phyloP scores from a whole-genome alignment of 2,113 vertebrate genomes.

The Cochlearius cochlearius region DNA sequence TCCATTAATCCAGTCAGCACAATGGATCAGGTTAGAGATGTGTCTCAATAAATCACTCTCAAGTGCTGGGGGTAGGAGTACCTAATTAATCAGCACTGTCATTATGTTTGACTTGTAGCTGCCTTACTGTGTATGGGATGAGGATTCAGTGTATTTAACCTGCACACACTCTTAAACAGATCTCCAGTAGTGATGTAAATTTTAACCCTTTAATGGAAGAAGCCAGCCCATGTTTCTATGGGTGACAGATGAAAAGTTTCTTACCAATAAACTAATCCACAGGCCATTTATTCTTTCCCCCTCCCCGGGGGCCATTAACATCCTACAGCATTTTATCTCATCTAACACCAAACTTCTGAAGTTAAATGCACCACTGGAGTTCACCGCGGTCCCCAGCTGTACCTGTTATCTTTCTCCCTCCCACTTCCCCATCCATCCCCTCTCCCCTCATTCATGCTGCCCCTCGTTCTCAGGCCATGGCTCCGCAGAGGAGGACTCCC shows the following conservation, averaged over 20 bases:
- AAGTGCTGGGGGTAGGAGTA: slow-evolving; percentile 81
- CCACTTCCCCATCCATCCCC: not conserved
- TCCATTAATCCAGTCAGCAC: slow-evolving; percentile 84
- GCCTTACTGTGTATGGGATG: slow-evolving; percentile 81
- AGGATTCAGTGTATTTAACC: slow-evolving; percentile 82
- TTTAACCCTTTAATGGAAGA: slow-evolving; percentile 73
- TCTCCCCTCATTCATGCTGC: not conserved
- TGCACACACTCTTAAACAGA: slow-evolving; percentile 73
- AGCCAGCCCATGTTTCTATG: not conserved
- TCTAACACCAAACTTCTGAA: not conserved
- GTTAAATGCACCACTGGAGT: not conserved
- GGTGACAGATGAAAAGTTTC: not conserved
- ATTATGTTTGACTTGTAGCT: slow-evolving; percentile 88
- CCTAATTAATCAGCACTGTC: slow-evolving; percentile 87
- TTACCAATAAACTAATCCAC: not conserved
- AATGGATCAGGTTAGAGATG: slow-evolving; percentile 82
- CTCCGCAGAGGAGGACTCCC: not conserved
- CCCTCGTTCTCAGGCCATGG: not conserved
- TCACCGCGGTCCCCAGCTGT: not conserved
- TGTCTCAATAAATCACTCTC: slow-evolving; percentile 86
- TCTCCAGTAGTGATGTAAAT: slow-evolving; percentile 69
- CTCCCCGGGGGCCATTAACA: not conserved
- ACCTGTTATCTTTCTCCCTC: not conserved
- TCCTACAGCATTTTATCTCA: not conserved
- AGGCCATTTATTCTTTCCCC: not conserved